A percentile compares a stretch with the other conserved stretches of the same genome.
phyloP scores from a whole-genome alignment of 2,113 vertebrate genomes.

The Cryptomyrus ogoouensis region DNA sequence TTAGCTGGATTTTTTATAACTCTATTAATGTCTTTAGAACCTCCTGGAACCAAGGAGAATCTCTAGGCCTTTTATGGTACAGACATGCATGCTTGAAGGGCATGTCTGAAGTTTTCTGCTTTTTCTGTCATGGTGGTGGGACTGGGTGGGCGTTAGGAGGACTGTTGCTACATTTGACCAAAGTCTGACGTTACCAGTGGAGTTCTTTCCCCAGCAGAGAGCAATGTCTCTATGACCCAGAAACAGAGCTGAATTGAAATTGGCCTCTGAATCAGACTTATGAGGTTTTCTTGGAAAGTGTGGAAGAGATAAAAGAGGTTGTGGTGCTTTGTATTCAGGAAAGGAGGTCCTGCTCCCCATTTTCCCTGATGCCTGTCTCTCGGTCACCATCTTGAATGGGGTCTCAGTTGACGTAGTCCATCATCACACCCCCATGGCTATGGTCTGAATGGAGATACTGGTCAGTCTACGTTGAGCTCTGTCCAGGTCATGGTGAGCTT shows the following conservation, averaged over 20 bases:
- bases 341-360: background rate
- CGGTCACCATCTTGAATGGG: background rate
- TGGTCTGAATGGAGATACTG: background rate
- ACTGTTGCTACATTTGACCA: background rate
- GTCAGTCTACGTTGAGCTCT: background rate
- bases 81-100: constrained; percentile 17
- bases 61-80: background rate
- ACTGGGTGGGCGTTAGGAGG: constrained; percentile 26
- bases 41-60: background rate
- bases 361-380: background rate
- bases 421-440: background rate
- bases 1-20: background rate
- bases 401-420: background rate
- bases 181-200: background rate
- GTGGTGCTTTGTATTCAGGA: background rate
- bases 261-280: background rate
- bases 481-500: background rate
- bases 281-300: constrained; percentile 21
- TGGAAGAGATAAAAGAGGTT: constrained; percentile 36
- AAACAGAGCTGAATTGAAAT: background rate
- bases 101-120: background rate
- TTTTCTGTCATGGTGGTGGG: background rate
- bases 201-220: background rate
- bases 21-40: constrained; percentile 15
- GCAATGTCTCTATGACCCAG: background rate